phyloP scores from a whole-genome alignment of 2,113 vertebrate species.

The Steatornis caripensis region DNA sequence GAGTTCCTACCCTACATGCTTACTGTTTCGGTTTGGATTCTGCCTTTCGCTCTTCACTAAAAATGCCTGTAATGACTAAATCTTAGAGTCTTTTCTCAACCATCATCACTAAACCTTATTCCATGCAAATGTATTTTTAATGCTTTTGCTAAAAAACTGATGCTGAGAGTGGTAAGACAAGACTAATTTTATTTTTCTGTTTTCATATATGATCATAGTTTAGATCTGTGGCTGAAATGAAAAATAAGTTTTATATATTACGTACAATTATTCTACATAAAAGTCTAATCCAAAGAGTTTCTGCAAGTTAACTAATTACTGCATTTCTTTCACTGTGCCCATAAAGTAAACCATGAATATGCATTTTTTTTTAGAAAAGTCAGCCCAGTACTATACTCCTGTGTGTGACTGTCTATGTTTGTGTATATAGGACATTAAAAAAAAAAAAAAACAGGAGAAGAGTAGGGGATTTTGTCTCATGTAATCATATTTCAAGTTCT shows the following conservation, averaged over 20 bases:
- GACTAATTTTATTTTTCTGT: neutral
- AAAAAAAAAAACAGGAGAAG: neutral
- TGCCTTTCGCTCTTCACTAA: neutral
- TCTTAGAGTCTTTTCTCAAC: neutral
- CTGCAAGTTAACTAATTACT: neutral
- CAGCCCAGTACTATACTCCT: neutral
- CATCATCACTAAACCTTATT: neutral
- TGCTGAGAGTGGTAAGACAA: neutral
- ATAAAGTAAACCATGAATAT: neutral
- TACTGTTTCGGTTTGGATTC: neutral
- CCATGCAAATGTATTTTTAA: neutral
- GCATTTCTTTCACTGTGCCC: neutral
- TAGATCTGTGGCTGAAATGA: neutral
- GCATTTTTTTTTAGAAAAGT: neutral
- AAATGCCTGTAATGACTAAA: neutral
- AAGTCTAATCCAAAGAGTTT: neutral
- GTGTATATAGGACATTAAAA: neutral
- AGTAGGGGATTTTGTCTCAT: neutral
- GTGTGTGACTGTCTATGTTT: neutral
- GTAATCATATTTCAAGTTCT: neutral
- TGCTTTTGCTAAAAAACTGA: neutral
- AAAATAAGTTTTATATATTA: neutral
- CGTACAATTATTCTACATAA: accelerated
- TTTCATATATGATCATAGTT: neutral
- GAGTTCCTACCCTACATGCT: neutral